Conservation (phyloP, 2,113 vertebrate genomes). For the Eubucco bourcierii region DNA sequence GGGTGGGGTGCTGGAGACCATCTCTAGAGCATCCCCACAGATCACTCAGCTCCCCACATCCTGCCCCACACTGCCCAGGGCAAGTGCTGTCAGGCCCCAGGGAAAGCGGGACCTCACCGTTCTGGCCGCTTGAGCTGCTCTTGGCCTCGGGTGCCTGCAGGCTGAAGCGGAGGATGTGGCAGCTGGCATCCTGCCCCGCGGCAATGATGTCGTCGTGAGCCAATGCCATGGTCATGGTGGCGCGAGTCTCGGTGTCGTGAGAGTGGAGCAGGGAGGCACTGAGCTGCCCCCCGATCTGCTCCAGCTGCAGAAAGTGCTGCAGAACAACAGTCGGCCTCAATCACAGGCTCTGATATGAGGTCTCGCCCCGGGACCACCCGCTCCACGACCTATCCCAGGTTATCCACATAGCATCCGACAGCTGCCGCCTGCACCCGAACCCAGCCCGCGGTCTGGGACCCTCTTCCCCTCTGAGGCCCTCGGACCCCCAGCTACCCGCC, state of each 20-base stretch:
- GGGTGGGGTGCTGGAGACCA: too few species aligned
- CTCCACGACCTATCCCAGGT: not conserved
- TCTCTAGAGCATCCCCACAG: too few species aligned
- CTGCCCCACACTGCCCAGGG: not conserved
- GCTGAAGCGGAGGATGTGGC: conserved; percentile 84
- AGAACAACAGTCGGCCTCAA: not conserved
- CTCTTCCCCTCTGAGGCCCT: not conserved
- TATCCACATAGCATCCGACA: conserved; percentile 2
- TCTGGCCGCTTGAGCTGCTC: not conserved
- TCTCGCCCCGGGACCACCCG: not conserved
- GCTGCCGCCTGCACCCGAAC: not conserved
- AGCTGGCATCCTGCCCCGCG: conserved; percentile 89
- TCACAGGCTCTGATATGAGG: not conserved
- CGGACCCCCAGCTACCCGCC: not conserved
- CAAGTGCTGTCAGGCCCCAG: too few species aligned
- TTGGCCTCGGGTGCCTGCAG: not conserved
- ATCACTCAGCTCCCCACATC: too few species aligned
- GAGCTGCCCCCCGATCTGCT: conserved; percentile 80
- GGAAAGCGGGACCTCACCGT: conserved; percentile 61
- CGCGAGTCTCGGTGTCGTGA: conserved; percentile 87
- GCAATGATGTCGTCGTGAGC: conserved; percentile 85
- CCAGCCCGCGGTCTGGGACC: not conserved
- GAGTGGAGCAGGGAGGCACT: conserved; percentile 86
- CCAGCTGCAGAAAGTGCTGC: conserved; percentile 91
- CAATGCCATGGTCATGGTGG: conserved; percentile 93